phyloP scores from a whole-genome alignment of 1,140 invertebrate species.

The Agraylea sexmaculata region DNA sequence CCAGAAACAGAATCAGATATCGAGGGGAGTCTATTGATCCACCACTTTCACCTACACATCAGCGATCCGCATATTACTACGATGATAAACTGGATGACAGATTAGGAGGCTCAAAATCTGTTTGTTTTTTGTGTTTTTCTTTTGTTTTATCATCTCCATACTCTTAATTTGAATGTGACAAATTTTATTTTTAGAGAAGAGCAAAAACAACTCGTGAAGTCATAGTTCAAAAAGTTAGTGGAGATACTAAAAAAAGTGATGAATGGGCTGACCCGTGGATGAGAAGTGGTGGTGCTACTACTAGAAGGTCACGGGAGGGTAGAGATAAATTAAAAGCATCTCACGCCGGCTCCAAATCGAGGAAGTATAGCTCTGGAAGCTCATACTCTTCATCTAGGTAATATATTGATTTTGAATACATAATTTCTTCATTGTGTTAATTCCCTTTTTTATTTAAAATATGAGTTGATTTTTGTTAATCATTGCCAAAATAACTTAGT shows the following conservation, averaged over 20 bases:
- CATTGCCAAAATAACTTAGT: background rate
- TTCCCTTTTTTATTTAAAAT: background rate
- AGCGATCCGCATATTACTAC: background rate
- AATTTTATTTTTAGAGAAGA: constrained; percentile 33
- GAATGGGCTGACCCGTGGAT: constrained; percentile 93
- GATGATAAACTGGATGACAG: constrained; percentile 10
- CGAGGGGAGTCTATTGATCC: too few relatives aligned
- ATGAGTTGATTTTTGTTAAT: background rate
- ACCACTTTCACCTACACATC: constrained; percentile 2
- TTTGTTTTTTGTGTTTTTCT: background rate
- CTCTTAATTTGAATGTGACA: background rate
- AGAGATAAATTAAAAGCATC: too few relatives aligned
- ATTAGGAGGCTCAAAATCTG: constrained; percentile 3
- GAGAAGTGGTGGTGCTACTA: constrained; percentile 42
- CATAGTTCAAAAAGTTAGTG: constrained; percentile 56
- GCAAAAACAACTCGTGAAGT: constrained; percentile 61
- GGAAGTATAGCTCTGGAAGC: constrained; percentile 61
- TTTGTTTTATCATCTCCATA: background rate
- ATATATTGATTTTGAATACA: background rate
- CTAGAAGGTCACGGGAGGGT: too few relatives aligned
- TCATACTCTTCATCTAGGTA: constrained; percentile 63
- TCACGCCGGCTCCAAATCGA: constrained; percentile 33
- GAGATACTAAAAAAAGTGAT: constrained; percentile 47
- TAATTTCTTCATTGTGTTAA: too few relatives aligned
- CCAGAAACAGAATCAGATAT: too few relatives aligned